phyloP scores from a whole-genome alignment of 2,797 vertebrate species.

The Intellagama lesueurii region DNA sequence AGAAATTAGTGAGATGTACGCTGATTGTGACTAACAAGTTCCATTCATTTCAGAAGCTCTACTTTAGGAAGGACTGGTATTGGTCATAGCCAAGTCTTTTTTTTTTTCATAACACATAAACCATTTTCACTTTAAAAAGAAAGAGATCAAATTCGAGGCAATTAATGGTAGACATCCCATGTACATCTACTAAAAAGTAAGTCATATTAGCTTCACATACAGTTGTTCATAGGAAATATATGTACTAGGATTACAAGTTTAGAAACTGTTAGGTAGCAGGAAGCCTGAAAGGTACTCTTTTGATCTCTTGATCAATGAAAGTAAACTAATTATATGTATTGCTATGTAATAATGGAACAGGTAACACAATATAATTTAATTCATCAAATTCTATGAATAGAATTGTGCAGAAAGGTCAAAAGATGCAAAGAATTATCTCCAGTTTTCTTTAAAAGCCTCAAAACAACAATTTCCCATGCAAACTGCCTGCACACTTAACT shows the following conservation, averaged over 20 bases:
- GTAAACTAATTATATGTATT: not conserved
- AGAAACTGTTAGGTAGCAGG: not conserved
- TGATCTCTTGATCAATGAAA: not conserved
- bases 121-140: slow-evolving; percentile 20
- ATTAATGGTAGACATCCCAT: not conserved
- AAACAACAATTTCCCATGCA: not conserved
- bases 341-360: not conserved
- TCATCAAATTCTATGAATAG: not conserved
- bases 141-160: slow-evolving; percentile 4
- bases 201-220: not conserved
- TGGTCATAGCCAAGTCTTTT: not conserved
- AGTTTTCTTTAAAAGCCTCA: slow-evolving; percentile 7
- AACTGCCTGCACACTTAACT: not conserved
- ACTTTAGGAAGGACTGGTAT: not conserved
- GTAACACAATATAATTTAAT: not conserved
- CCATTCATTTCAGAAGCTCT: not conserved
- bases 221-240: not conserved
- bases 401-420: not conserved
- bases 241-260: not conserved
- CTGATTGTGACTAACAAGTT: not conserved
- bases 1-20: too few relatives aligned
- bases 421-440: not conserved
- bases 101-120: slow-evolving; percentile 8
- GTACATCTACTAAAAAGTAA: not conserved
- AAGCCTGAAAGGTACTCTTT: not conserved